These are phyloP conservation scores for Oryzias dopingdopingensis DNA, from an alignment of 2,797 vertebrate genomes.

Conservation along the genomic window DNA sequence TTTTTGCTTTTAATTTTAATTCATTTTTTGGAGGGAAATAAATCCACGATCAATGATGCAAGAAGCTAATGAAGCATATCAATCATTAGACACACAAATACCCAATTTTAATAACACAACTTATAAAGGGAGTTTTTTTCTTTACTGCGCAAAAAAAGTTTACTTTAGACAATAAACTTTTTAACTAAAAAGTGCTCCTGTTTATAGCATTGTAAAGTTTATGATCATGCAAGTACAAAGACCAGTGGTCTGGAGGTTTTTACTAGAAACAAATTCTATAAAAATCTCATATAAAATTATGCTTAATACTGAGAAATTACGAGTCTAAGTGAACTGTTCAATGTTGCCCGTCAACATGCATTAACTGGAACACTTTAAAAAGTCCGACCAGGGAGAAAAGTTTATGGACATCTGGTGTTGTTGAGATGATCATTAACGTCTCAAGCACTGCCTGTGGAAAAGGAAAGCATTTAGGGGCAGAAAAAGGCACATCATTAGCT, in stretches of 20 bases:
- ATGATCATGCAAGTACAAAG: constrained; percentile 9
- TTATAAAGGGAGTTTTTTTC: not conserved
- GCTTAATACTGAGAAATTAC: constrained; percentile 20
- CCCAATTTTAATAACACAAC: not conserved
- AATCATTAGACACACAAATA: not conserved
- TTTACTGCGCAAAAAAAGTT: not conserved
- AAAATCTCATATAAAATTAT: constrained; percentile 39
- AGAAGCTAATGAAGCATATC: not conserved
- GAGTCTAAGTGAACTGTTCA: constrained; percentile 25
- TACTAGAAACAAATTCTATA: constrained; percentile 35
- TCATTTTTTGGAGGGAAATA: too few relatives aligned
- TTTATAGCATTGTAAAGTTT: constrained; percentile 34
- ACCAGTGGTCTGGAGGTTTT: constrained; percentile 21
- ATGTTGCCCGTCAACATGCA: constrained; percentile 31
- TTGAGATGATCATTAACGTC: constrained; percentile 64
- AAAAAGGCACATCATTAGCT: constrained; percentile 48
- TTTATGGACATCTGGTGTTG: constrained; percentile 73
- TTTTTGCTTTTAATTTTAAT: too few relatives aligned
- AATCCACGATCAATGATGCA: not conserved
- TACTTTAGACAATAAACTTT: constrained; percentile 4
- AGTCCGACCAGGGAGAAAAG: constrained; percentile 33
- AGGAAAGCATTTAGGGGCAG: constrained; percentile 54
- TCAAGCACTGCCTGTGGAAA: constrained; percentile 47
- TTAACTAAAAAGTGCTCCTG: constrained; percentile 4
- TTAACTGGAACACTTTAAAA: constrained; percentile 28